Conservation (phyloP, 2,888 invertebrate genomes). For the Hemistola chrysoprasaria region DNA sequence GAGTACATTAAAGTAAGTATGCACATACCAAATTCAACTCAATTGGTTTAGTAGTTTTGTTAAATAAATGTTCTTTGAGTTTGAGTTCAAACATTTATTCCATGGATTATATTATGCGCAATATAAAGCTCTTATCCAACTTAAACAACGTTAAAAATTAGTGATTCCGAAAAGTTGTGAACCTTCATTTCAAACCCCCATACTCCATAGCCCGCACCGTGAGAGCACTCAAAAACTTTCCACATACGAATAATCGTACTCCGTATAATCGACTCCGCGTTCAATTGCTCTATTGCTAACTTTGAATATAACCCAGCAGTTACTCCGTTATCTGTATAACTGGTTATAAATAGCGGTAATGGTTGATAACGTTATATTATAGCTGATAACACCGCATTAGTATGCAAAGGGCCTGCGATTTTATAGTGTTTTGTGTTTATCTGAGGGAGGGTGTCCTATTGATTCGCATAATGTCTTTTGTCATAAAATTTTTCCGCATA, state of each 20-base stretch:
- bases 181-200: constrained; percentile 8
- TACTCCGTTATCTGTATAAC: constrained; percentile 6
- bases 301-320: constrained; percentile 11
- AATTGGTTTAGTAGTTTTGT: too few relatives aligned
- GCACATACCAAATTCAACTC: too few relatives aligned
- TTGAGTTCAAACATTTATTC: too few relatives aligned
- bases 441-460: background rate
- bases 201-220: background rate
- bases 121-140: too few relatives aligned
- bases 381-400: constrained; percentile 12
- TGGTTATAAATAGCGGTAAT: constrained; percentile 6
- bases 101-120: too few relatives aligned
- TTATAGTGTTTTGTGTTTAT: constrained; percentile 18
- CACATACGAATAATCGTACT: constrained; percentile 5
- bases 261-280: constrained; percentile 6
- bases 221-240: constrained; percentile 18
- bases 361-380: constrained; percentile 15
- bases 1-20: too few relatives aligned
- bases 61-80: too few relatives aligned
- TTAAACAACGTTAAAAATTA: background rate
- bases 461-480: too few relatives aligned
- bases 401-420: constrained; percentile 8
- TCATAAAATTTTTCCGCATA: too few relatives aligned
- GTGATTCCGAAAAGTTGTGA: constrained; percentile 5
- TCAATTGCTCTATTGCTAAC: constrained; percentile 19